Evolutionary conservation across 2,888 invertebrate species (phyloP).

Genomic region (Artemia sinica): DNA sequence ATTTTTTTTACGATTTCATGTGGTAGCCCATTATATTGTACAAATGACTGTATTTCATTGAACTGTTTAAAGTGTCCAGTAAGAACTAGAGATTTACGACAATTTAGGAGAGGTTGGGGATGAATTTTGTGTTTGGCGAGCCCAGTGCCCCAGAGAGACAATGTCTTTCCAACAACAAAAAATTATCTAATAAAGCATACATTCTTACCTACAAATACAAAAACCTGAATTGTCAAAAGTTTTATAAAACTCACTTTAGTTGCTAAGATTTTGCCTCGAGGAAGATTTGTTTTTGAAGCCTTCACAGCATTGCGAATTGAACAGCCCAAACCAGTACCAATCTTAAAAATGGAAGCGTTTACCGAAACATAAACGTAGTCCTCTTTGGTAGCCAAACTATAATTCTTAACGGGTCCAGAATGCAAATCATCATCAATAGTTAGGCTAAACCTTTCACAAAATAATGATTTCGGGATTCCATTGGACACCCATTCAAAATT

Average conservation of each 20-base stretch:
- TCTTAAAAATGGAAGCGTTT: constrained; percentile 39
- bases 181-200: constrained; percentile 10
- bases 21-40: too few relatives aligned
- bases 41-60: too few relatives aligned
- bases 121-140: too few relatives aligned
- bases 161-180: background rate
- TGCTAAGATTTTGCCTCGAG: constrained; percentile 36
- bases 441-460: background rate
- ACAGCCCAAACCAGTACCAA: constrained; percentile 85
- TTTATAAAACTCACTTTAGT: constrained; percentile 63
- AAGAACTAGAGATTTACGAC: too few relatives aligned
- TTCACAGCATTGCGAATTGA: constrained; percentile 54
- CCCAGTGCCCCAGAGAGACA: too few relatives aligned
- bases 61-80: too few relatives aligned
- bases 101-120: too few relatives aligned
- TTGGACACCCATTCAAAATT: background rate
- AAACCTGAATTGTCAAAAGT: constrained; percentile 45
- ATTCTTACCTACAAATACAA: constrained; percentile 30
- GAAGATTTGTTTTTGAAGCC: background rate
- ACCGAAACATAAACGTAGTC: constrained; percentile 1
- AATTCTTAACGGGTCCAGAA: background rate
- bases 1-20: too few relatives aligned
- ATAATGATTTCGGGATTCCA: background rate
- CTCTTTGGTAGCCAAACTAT: background rate
- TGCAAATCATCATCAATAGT: background rate